Evolutionary conservation across 2,888 invertebrate genomes (phyloP), one percentile per base, ranked within the genome.

Genomic region (Asteroscopus sphinx): DNA sequence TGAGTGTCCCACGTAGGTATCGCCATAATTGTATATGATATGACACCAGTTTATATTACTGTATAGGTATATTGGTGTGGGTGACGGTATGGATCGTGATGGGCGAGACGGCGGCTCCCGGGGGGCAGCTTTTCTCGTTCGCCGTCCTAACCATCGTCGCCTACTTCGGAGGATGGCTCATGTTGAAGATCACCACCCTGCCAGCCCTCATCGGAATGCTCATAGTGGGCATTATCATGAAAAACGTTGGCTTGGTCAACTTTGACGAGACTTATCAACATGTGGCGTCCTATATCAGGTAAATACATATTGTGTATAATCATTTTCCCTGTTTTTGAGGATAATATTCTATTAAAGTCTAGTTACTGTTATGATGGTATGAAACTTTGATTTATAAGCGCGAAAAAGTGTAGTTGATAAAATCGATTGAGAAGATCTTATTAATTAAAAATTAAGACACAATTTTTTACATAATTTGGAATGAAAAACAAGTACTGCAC

Each of bases 121-220:
- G 97, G n/a, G 98, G 97, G 8, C 96, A 97, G 81, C 93, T 98
- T 6, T 98, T 97, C 81, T 96, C 96, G 67, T 90, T 98, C 15
- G 97, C 97, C 0, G 94, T 96, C 0, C 94, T 98, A 1, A 96
- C 96, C 41, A 96, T 98, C 68, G 96, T 96, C 9, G 97, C 98
- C 0, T 96, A 98, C 88, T 96, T 98, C 77, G 97, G 97, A 8
- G 98, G 98, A 47, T 97, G 97, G 96, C 82, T 98, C 21, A 95
- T 97, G 89, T 96, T 96, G 62, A 95, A 94, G 75, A 91, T 97
- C 68, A 96, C 97, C 16, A 97, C 97, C 8, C 91, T 98, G 57
- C 98, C 98, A 1, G 96, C 97, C 0, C 95, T 98, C 11, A 97
- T 98, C 73, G 98, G 98, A 46, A 98, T 98, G 97, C 95, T 98